Evolutionary conservation across 2,797 vertebrate genomes (phyloP), one percentile per base, ranked within the genome.

Genomic region (Melanotaenia parkinsoni): DNA sequence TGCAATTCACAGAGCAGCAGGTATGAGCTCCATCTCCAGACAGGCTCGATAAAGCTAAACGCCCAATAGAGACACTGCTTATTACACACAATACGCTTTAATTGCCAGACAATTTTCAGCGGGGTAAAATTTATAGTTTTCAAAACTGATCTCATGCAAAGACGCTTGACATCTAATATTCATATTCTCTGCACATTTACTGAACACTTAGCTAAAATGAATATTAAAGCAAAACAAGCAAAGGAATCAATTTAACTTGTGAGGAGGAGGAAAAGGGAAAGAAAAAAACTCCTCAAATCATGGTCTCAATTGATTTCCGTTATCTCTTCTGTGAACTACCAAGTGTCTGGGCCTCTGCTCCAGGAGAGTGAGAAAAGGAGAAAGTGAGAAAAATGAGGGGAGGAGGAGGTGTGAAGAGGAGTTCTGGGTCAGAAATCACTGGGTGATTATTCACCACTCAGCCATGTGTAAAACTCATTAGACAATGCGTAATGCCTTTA

Each of bases 401-500:
- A 84, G 84, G 79, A 67, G 83, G 85, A 68, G 81, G 79, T 88
- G 86, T 74, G 80, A 87, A 90, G 95, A 95, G 89, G 92, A 95
- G 91, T 93, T 93, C 86, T 93, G 91, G 94, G 93, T 93, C 93
- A 95, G 85, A 94, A 92, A 93, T 79, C 87, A 72, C 96, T 94
- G 93, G 95, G 95, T 96, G 96, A 97, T 98, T 98, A 97, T 96
- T 96, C 94, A 94, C 95, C 95, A 97, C 88, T 95, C 97, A 97
- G 94, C 95, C 96, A 97, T 96, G 96, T 97, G 98, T 96, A 97
- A 98, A 98, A 96, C 96, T 98, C 96, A 99, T 99, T 98, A 98
- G 96, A 97, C 95, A 96, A 96, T 95, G 96, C 95, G 95, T 97
- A 97, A 98, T 97, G 97, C 95, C 95, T 95, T 96, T 98, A 98